Base-by-base conservation (phyloP, 2,888 invertebrate species). In the Halictus quadricinctus region DNA sequence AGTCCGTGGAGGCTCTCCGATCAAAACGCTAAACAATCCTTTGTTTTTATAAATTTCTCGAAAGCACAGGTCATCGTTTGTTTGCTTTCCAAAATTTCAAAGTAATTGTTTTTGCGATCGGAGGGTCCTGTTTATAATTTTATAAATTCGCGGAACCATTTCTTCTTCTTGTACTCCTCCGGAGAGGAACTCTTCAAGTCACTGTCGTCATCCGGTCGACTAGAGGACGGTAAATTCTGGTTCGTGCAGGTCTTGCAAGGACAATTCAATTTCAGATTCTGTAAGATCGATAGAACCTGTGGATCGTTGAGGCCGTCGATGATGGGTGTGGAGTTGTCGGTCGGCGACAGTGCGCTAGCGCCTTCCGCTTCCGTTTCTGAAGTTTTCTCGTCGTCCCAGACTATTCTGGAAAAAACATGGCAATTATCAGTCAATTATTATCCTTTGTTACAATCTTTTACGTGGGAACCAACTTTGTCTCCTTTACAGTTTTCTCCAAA, bases 141-240 rank as follows among this genome's bases (percentile, higher is more conserved):
- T 18, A 18, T 36, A 36, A 50, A 73, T 21, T 4, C 77, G 74
- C 77, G 81, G 15, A 76, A 80, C 82, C 81, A 83, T 69, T 73
- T 90, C 73, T 75, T 84, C 15, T 60, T 82, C 84, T 86, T 81
- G 76, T 78, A 79, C 46, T 80, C 80, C 1, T 60, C 75, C 0
- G 76, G 79, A 1, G 86, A 72, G 12, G 91, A 91, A 43, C 88
- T 91, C 72, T 83, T 89, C 60, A 88, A 88, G 46, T 91, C 90
- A 36, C 87, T 91, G n/a, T 89, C 88, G 13, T 85, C 81, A 5
- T 79, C 79, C 36, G 85, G 80, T 41, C 70, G 88, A 76, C 69
- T 80, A 36, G 41, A 78, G 48, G 81, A 72, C 29, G 70, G 21
- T 21, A 69, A 76, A 75, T 81, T 75, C n/a, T 83, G 48, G 48